Base-by-base conservation (phyloP, 2,888 invertebrate species). In the Agrotis segetum region DNA sequence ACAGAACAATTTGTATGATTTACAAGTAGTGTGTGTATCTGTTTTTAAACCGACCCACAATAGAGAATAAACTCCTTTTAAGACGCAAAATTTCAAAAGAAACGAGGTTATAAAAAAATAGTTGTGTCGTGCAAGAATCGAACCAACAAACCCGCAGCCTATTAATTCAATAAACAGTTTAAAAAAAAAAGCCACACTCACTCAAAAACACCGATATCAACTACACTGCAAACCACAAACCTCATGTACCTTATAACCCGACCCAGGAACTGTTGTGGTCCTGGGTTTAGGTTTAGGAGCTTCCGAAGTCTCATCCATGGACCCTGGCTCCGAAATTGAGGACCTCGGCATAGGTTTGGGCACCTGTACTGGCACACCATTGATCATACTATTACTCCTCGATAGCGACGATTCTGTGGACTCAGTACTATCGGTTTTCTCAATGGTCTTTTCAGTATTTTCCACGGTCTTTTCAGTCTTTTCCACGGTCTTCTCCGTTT, bases 261-360 rank as follows among this genome's bases (percentile, higher is more conserved):
- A 97, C 56, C 97, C 97, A 4, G 97, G 96, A 71, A 95, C 94
- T 19, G 97, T 93, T 0, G 97, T 97, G 17, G 98, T 98, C 91
- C 98, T 97, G 9, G 98, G 98, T 88, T 97, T 97, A 17, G 98
- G 97, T 70, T 95, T 95, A 0, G 96, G 94, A 0, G 92, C 92
- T 81, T 96, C 96, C 4, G 88, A 87, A 47, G 90, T 89, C 34
- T 97, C 97, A 46, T 97, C 97, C 14, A 91, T 88, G 1, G 95
- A 91, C 0, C 96, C 96, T 2, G 96, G 96, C 86, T 98, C 98
- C 1, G 98, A 97, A 70, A 98, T 96, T 17, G 98, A 98, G 0
- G 98, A 97, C 85, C 98, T 96, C 0, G 98, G 98, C 93, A 98
- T 95, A 17, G 98, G 98, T 90, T 98, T 98, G 0, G 98, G 98